A percentile compares a stretch with the other conserved stretches of the same genome.
Evolutionary conservation across 2,888 invertebrate genomes (phyloP).

Genomic region (Andrena camellia): DNA sequence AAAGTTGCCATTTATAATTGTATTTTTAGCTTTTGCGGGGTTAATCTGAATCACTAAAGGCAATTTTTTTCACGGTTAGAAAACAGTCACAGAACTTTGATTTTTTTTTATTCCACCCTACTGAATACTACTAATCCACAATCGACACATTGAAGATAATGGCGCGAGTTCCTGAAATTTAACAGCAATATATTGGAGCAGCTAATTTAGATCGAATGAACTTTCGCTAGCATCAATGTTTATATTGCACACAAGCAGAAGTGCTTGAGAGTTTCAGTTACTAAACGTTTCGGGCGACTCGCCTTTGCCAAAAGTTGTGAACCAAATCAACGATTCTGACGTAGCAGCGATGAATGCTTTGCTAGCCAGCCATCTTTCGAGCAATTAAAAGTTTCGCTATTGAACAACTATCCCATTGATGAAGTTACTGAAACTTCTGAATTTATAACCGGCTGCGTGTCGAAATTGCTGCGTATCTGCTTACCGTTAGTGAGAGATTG

Average conservation of each 20-base stretch:
- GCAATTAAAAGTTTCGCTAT: slow-evolving; percentile 42
- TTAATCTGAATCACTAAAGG: too few species aligned
- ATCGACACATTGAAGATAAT: too few species aligned
- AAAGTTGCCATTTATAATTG: too few species aligned
- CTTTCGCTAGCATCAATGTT: not conserved
- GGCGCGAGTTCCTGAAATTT: too few species aligned
- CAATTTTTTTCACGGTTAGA: too few species aligned
- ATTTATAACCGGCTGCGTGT: not conserved
- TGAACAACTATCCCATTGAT: slow-evolving; percentile 7
- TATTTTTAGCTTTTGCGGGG: too few species aligned
- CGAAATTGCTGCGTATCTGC: slow-evolving; percentile 1
- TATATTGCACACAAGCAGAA: not conserved
- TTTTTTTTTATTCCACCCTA: too few species aligned
- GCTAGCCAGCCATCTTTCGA: slow-evolving; percentile 34
- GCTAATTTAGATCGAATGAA: not conserved
- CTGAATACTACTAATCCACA: too few species aligned
- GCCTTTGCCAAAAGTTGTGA: slow-evolving; percentile 29
- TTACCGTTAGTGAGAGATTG: not conserved
- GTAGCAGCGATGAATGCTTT: not conserved
- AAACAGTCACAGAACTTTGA: too few species aligned
- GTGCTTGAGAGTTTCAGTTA: slow-evolving; percentile 29
- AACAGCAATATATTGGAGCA: too few species aligned
- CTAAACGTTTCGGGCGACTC: slow-evolving; percentile 44
- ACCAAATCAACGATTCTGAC: slow-evolving; percentile 26
- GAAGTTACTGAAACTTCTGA: not conserved